These are phyloP conservation scores for Torymus auratus DNA, from an alignment of 2,888 invertebrate genomes.

Conservation along the genomic window DNA sequence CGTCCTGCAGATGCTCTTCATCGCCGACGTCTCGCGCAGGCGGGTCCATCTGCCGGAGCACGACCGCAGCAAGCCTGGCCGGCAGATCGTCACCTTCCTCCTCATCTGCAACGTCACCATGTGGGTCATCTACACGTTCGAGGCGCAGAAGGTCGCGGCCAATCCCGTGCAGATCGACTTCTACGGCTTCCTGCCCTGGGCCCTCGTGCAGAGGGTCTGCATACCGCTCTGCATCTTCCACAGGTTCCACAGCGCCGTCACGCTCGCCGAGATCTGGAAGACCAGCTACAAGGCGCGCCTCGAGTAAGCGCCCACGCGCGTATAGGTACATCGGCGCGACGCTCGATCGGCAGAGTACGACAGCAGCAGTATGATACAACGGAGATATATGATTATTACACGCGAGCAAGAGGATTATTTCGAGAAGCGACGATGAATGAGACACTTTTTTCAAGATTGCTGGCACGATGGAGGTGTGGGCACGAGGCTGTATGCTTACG, in stretches of 20 bases:
- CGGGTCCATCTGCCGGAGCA: conserved; percentile 94
- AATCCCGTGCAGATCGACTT: conserved; percentile 95
- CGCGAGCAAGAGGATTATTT: not conserved
- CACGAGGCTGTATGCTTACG: too few species aligned
- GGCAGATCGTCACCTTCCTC: conserved; percentile 96
- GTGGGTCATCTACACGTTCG: conserved; percentile 97
- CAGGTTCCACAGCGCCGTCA: conserved; percentile 95
- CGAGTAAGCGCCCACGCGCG: conserved; percentile 80
- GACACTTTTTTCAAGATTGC: not conserved
- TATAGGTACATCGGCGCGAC: too few species aligned
- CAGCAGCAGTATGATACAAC: too few species aligned
- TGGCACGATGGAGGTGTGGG: not conserved
- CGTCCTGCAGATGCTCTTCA: conserved; percentile 94
- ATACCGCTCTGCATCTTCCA: conserved; percentile 97
- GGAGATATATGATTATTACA: not conserved
- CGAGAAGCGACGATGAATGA: conserved; percentile 1
- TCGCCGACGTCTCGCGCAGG: conserved; percentile 94
- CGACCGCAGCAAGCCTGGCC: conserved; percentile 95
- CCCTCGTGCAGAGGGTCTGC: conserved; percentile 93
- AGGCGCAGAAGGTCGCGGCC: conserved; percentile 94
- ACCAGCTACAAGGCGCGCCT: conserved; percentile 94
- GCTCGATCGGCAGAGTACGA: too few species aligned
- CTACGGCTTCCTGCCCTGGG: conserved; percentile 95
- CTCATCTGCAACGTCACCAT: conserved; percentile 97
- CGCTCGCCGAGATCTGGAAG: conserved; percentile 97